These are phyloP conservation scores for Lipophrys pholis DNA, from an alignment of 2,113 vertebrate species.

Conservation along the genomic window DNA sequence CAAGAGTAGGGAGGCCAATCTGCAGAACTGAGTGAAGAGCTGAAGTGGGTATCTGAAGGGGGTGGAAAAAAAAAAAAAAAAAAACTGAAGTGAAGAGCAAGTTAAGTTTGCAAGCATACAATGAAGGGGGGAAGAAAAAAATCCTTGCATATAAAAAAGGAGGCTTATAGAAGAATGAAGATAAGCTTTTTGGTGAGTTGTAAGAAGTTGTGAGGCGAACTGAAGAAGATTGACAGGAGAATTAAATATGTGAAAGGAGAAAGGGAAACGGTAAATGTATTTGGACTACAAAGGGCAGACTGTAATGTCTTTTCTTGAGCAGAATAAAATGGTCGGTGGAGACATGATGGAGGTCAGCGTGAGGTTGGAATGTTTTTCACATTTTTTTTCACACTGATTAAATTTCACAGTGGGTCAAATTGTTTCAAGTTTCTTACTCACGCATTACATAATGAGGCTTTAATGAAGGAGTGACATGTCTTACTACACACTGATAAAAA, in stretches of 20 bases:
- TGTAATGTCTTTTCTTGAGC: background rate
- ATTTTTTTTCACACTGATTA: too few relatives aligned
- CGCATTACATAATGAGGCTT: slow-evolving; percentile 51
- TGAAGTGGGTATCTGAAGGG: slow-evolving; percentile 28
- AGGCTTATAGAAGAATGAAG: slow-evolving; percentile 3
- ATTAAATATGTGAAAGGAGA: slow-evolving; percentile 27
- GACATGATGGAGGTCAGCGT: background rate
- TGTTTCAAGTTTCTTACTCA: slow-evolving; percentile 39
- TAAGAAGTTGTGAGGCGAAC: background rate
- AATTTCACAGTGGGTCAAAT: slow-evolving; percentile 43
- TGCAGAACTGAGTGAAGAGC: slow-evolving; percentile 17
- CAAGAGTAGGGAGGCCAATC: slow-evolving; percentile 42
- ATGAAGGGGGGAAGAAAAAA: background rate
- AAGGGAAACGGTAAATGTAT: slow-evolving; percentile 12
- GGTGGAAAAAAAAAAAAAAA: slow-evolving; percentile 3
- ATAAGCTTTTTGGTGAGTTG: slow-evolving; percentile 26
- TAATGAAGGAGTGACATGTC: slow-evolving; percentile 45
- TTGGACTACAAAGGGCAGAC: slow-evolving; percentile 30
- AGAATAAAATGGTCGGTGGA: slow-evolving; percentile 12
- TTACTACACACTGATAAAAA: slow-evolving; percentile 39
- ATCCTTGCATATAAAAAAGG: background rate
- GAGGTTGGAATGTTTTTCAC: slow-evolving; percentile 43
- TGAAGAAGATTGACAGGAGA: background rate
- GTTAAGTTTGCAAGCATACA: background rate
- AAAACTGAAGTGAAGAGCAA: slow-evolving; percentile 6